Conservation (phyloP, 1,140 invertebrate genomes). For the Magallana angulata region DNA sequence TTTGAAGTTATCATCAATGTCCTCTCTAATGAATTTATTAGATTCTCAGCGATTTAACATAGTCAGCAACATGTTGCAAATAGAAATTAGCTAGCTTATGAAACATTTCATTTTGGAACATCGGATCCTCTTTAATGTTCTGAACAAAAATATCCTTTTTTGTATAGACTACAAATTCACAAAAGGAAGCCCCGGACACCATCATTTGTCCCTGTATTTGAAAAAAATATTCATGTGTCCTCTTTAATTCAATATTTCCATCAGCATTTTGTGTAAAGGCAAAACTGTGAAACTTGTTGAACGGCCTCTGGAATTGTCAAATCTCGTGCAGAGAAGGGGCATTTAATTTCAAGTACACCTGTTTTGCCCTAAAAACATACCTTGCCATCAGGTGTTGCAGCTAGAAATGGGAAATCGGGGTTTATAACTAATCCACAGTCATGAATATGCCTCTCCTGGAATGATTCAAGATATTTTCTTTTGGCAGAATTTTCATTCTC, state of each 20-base stretch:
- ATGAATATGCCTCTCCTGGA: conserved; percentile 51
- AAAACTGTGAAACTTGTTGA: conserved; percentile 17
- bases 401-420: conserved; percentile 52
- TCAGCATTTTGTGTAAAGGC: background rate
- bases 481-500: background rate
- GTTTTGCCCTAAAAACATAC: conserved; percentile 43
- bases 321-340: conserved; percentile 34
- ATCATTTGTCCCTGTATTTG: conserved; percentile 56
- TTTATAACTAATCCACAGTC: conserved; percentile 56
- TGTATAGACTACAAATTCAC: conserved; percentile 52
- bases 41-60: background rate
- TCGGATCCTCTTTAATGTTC: background rate
- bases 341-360: conserved; percentile 50
- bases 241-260: background rate
- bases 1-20: too few species aligned
- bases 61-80: background rate
- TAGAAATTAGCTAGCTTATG: background rate
- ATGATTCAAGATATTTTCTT: conserved; percentile 2
- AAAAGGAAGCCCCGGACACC: conserved; percentile 50
- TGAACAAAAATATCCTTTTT: background rate
- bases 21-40: too few species aligned
- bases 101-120: background rate
- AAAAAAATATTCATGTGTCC: conserved; percentile 42
- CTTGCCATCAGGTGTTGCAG: conserved; percentile 54
- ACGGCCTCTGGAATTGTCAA: conserved; percentile 26